These are phyloP conservation scores for Steinernema feltiae DNA, from an alignment of 1,140 invertebrate genomes.

Conservation along the genomic window DNA sequence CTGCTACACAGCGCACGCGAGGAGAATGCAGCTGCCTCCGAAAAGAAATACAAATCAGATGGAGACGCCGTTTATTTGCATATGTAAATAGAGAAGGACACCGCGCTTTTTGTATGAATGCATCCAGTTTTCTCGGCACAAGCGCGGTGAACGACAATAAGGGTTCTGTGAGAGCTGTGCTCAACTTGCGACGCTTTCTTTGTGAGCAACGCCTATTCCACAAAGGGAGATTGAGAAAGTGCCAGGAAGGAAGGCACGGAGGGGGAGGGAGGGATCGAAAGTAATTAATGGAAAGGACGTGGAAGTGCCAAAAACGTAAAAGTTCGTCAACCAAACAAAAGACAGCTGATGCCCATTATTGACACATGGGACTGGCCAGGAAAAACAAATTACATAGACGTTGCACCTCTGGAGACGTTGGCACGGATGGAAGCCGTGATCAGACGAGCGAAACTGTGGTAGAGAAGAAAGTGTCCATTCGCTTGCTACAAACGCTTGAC, in stretches of 20 bases:
- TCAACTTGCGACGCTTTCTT: too few species aligned
- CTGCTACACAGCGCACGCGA: not conserved
- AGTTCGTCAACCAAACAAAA: not conserved
- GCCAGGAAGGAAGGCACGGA: not conserved
- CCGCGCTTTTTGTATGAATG: too few species aligned
- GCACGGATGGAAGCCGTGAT: too few species aligned
- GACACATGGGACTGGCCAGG: not conserved
- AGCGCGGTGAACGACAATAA: too few species aligned
- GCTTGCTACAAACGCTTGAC: too few species aligned
- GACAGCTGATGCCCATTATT: constrained; percentile 13
- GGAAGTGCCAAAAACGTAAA: not conserved
- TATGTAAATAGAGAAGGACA: constrained; percentile 2
- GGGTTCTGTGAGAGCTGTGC: too few species aligned
- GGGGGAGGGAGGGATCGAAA: not conserved
- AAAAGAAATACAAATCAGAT: not conserved
- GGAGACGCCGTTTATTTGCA: not conserved
- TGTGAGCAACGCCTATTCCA: too few species aligned
- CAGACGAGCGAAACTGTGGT: too few species aligned
- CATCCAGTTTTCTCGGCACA: too few species aligned
- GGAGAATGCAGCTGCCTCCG: not conserved
- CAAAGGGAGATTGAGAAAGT: too few species aligned
- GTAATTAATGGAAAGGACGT: not conserved
- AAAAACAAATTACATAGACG: not conserved
- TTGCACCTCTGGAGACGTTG: not conserved
- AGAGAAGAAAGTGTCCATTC: too few species aligned